Conservation (phyloP, 2,888 invertebrate genomes). For the Brachypalpus laphriformis region DNA sequence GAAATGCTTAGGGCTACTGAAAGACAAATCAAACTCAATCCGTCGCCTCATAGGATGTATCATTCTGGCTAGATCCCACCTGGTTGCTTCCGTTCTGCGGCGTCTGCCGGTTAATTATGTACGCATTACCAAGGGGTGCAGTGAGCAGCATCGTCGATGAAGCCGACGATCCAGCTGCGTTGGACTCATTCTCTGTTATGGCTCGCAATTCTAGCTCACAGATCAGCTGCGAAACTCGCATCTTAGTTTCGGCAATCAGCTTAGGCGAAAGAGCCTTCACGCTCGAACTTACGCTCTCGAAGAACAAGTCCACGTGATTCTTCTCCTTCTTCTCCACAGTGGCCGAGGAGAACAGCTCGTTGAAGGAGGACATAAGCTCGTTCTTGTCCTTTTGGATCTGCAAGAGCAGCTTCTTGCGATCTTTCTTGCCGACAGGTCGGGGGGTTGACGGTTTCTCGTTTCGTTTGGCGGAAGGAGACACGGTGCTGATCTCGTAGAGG, state of each 20-base stretch:
- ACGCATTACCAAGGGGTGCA: conserved; percentile 31
- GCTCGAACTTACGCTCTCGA: conserved; percentile 77
- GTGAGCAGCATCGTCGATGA: conserved; percentile 39
- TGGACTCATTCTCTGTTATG: conserved; percentile 72
- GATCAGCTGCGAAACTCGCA: conserved; percentile 77
- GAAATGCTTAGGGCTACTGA: not conserved
- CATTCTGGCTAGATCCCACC: conserved; percentile 59
- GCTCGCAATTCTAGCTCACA: conserved; percentile 77
- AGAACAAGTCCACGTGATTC: conserved; percentile 78
- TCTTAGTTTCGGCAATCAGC: conserved; percentile 76
- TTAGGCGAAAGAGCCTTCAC: conserved; percentile 77
- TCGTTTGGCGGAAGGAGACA: not conserved
- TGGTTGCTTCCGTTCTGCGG: conserved; percentile 33
- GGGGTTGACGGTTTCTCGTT: not conserved
- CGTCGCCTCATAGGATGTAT: conserved; percentile 32
- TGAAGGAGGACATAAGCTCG: conserved; percentile 80
- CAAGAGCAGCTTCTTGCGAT: conserved; percentile 77
- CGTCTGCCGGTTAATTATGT: conserved; percentile 47
- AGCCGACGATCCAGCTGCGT: conserved; percentile 5
- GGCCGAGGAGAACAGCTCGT: conserved; percentile 76
- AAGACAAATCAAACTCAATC: conserved; percentile 6
- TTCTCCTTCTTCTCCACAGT: conserved; percentile 75
- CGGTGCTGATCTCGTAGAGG: conserved; percentile 21
- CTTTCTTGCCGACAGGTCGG: conserved; percentile 71
- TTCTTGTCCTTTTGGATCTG: conserved; percentile 80